Percentiles rank a stretch among this genome's conserved stretches.
Conservation (phyloP, 2,888 invertebrate genomes). For the Bhutanitis thaidina region DNA sequence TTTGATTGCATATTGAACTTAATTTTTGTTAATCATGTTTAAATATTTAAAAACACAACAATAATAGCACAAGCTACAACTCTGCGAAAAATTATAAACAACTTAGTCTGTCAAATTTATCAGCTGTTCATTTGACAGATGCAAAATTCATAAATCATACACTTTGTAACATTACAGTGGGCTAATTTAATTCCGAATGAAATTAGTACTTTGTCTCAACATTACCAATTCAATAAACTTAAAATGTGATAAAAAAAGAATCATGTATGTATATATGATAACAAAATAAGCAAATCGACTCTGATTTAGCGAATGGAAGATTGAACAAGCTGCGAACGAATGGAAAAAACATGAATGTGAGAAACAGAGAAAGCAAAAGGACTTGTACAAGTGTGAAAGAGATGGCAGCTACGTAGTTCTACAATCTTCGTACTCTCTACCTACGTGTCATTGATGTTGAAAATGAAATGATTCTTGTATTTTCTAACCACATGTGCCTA, state of each 20-base stretch:
- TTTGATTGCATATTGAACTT: conserved; percentile 2
- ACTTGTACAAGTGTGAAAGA: neutral
- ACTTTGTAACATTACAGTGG: neutral
- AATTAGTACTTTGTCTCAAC: neutral
- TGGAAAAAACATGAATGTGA: too few relatives aligned
- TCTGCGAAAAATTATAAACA: neutral
- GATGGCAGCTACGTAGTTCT: neutral
- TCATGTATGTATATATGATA: neutral
- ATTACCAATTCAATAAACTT: conserved; percentile 4
- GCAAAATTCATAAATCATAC: conserved; percentile 13
- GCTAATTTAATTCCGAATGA: neutral
- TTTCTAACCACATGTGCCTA: too few relatives aligned
- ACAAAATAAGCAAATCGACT: too few relatives aligned
- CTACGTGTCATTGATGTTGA: too few relatives aligned
- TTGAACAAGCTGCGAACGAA: too few relatives aligned
- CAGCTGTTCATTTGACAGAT: conserved; percentile 39
- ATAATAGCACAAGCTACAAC: too few relatives aligned
- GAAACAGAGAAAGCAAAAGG: too few relatives aligned
- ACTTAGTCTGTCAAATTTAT: conserved; percentile 23
- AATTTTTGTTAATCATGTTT: neutral
- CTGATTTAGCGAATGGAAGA: too few relatives aligned
- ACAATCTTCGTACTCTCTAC: too few relatives aligned
- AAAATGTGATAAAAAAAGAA: neutral
- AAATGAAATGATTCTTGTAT: too few relatives aligned
- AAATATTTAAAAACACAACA: neutral